These are phyloP conservation scores for Eilema caniola DNA, from an alignment of 2,888 invertebrate genomes.

Conservation along the genomic window DNA sequence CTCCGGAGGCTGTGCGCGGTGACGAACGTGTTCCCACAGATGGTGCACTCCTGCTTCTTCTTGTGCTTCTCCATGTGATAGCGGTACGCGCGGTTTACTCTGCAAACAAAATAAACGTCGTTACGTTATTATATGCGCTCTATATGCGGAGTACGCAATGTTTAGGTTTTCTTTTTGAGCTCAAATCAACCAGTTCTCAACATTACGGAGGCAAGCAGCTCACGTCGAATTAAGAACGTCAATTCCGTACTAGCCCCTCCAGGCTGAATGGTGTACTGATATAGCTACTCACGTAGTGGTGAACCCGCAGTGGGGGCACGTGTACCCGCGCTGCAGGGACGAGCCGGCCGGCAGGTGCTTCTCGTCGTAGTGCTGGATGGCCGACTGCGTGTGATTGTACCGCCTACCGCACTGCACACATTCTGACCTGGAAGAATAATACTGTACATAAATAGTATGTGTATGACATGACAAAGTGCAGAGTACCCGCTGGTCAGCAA, in stretches of 20 bases:
- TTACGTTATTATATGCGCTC: no score
- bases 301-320: conserved; percentile 67
- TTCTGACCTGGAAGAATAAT: conserved; percentile 62
- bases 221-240: no score
- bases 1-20: conserved; percentile 62
- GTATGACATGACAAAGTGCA: no score
- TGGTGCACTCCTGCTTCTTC: conserved; percentile 60
- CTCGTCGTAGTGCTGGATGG: background rate
- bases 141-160: no score
- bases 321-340: conserved; percentile 54
- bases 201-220: no score
- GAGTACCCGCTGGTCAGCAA: no score
- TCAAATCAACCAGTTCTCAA: no score
- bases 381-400: no score
- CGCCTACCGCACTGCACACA: conserved; percentile 65
- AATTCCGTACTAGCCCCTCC: no score
- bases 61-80: conserved; percentile 71
- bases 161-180: no score
- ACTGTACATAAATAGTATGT: no score
- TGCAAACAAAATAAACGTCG: conserved; percentile 33
- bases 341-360: conserved; percentile 25
- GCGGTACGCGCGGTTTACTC: conserved; percentile 67
- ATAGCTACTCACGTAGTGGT: conserved; percentile 64
- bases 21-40: conserved; percentile 69
- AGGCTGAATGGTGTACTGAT: no score